Percentiles rank a stretch among this genome's conserved stretches.
These are phyloP conservation scores for Thalassoma bifasciatum DNA, from an alignment of 2,113 vertebrate species.

Conservation along the genomic window DNA sequence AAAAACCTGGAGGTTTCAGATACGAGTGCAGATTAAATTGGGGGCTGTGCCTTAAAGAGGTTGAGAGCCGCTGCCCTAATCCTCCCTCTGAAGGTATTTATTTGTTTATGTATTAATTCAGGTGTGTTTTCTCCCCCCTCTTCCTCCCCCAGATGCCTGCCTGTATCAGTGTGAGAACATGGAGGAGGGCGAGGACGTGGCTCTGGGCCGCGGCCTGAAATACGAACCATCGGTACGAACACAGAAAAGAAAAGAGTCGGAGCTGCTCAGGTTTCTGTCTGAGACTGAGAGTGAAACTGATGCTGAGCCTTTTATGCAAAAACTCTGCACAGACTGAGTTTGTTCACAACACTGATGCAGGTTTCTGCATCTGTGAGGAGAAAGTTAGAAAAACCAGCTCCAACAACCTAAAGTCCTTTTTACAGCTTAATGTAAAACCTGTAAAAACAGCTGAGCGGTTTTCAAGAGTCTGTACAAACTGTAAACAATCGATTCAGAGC, in stretches of 20 bases:
- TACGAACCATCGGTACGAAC: constrained; percentile 76
- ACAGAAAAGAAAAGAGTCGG: neutral
- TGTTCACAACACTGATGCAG: neutral
- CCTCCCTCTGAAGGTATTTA: no score
- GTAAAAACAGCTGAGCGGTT: no score
- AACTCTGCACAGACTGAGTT: neutral
- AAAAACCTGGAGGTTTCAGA: no score
- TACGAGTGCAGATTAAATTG: no score
- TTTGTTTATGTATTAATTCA: no score
- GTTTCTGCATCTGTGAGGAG: neutral
- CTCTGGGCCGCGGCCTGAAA: constrained; percentile 76
- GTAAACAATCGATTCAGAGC: no score
- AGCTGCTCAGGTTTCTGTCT: neutral
- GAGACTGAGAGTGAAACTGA: neutral
- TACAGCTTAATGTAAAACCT: no score
- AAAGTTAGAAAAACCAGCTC: no score
- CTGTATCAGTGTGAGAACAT: constrained; percentile 87
- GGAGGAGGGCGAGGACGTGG: constrained; percentile 85
- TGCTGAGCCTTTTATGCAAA: neutral
- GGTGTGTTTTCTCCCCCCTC: neutral
- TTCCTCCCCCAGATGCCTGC: constrained; percentile 82
- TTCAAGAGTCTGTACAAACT: no score
- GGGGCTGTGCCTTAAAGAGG: no score
- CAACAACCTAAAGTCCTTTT: no score
- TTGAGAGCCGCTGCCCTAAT: no score